phyloP scores from a whole-genome alignment of 2,888 invertebrate species.

The Macrophya alboannulata region DNA sequence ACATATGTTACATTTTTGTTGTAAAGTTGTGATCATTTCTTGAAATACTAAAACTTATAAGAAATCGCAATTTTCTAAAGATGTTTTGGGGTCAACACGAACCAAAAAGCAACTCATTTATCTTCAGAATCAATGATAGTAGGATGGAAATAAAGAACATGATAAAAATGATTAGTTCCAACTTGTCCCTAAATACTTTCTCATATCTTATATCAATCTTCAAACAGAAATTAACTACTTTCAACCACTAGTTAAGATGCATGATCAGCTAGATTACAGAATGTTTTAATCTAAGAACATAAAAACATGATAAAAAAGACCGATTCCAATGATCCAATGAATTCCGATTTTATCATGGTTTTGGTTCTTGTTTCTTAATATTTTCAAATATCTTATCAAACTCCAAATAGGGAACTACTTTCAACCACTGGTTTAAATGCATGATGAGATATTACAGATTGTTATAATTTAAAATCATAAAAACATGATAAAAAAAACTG shows the following conservation, averaged over 20 bases:
- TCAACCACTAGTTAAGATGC: too few relatives aligned
- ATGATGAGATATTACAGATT: not conserved
- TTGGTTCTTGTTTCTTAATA: not conserved
- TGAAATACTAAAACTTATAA: not conserved
- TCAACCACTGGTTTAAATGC: not conserved
- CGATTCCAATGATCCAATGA: too few relatives aligned
- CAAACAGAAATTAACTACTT: too few relatives aligned
- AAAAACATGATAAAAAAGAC: not conserved
- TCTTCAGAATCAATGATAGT: not conserved
- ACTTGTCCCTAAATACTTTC: too few relatives aligned
- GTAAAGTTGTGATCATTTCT: not conserved
- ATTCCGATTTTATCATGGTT: not conserved
- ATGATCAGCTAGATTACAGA: too few relatives aligned
- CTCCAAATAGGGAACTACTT: not conserved
- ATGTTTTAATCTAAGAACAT: too few relatives aligned
- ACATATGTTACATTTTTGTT: not conserved
- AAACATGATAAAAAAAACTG: not conserved
- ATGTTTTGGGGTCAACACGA: not conserved
- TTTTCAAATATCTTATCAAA: not conserved
- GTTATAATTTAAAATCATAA: not conserved
- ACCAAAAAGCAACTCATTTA: not conserved
- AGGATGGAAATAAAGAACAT: not conserved
- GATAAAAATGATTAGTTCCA: too few relatives aligned
- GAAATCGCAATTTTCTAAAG: not conserved
- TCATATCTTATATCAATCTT: too few relatives aligned